Evolutionary conservation across 2,113 vertebrate species (phyloP).

Genomic region (Miniopterus natalensis): DNA sequence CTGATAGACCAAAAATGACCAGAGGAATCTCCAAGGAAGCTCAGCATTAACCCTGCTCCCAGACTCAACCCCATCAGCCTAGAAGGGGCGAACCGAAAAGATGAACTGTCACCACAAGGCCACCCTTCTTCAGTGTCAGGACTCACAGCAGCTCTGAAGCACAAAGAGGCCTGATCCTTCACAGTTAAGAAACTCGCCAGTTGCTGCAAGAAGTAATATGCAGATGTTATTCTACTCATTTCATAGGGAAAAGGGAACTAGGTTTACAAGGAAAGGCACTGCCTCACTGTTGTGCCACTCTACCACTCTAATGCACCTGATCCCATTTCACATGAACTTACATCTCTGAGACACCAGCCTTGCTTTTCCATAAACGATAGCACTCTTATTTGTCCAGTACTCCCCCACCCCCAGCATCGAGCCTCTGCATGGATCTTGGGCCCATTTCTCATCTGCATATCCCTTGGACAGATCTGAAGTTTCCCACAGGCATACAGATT

Average conservation of each 20-base stretch:
- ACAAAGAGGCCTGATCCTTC: slow-evolving; percentile 98
- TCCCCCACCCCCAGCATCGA: background rate
- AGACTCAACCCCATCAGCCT: background rate
- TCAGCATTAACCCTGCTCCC: background rate
- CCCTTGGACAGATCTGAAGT: background rate
- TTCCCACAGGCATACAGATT: background rate
- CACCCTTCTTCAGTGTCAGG: background rate
- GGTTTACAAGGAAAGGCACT: background rate
- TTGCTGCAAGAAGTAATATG: slow-evolving; percentile 89
- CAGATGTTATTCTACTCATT: background rate
- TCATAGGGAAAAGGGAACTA: background rate
- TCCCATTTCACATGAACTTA: background rate
- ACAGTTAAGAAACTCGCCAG: slow-evolving; percentile 98
- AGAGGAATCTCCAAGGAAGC: background rate
- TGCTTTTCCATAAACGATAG: background rate
- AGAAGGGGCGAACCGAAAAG: background rate
- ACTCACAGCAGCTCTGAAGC: slow-evolving; percentile 99
- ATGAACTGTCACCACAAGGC: background rate
- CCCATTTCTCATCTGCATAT: background rate
- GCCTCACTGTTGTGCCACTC: background rate
- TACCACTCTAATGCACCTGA: background rate
- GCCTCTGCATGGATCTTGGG: background rate
- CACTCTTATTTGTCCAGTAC: background rate
- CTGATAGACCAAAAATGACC: background rate
- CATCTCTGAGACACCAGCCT: slow-evolving; percentile 2